phyloP scores from a whole-genome alignment of 2,797 vertebrate genomes.

The Scarus forsteni region DNA sequence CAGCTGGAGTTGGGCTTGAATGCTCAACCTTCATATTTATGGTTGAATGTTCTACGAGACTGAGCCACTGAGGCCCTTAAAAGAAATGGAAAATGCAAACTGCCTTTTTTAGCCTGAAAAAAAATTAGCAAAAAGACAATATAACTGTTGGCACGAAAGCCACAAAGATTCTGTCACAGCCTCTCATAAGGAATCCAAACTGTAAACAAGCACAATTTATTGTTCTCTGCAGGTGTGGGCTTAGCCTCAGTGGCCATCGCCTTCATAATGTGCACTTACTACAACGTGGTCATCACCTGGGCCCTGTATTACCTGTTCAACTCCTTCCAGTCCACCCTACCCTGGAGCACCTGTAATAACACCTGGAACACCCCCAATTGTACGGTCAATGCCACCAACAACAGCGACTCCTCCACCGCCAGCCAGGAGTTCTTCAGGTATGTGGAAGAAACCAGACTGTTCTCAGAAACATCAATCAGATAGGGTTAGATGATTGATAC shows the following conservation, averaged over 20 bases:
- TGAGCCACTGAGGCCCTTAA: too few relatives aligned
- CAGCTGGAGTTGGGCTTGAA: too few relatives aligned
- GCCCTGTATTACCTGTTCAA: slow-evolving; percentile 86
- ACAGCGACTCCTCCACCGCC: slow-evolving; percentile 77
- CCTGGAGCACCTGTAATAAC: slow-evolving; percentile 85
- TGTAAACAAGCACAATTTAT: background rate
- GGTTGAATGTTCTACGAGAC: too few relatives aligned
- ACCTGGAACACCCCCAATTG: slow-evolving; percentile 85
- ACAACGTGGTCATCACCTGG: slow-evolving; percentile 86
- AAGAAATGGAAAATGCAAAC: too few relatives aligned
- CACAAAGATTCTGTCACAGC: too few relatives aligned
- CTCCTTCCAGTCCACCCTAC: slow-evolving; percentile 82
- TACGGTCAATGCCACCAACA: slow-evolving; percentile 65
- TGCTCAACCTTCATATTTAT: too few relatives aligned
- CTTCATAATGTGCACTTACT: slow-evolving; percentile 86
- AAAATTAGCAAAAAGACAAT: too few relatives aligned
- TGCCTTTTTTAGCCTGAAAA: too few relatives aligned
- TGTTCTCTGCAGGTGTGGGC: slow-evolving; percentile 79
- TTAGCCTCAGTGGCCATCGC: slow-evolving; percentile 85
- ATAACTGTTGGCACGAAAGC: too few relatives aligned
- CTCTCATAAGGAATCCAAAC: background rate
- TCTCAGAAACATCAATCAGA: background rate
- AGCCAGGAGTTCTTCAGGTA: slow-evolving; percentile 87
- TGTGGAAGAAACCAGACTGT: background rate
- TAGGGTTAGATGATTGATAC: slow-evolving; percentile 1